Evolutionary conservation across 2,888 invertebrate genomes (phyloP), one percentile per base, ranked within the genome.

Genomic region (Miltochrista miniata): DNA sequence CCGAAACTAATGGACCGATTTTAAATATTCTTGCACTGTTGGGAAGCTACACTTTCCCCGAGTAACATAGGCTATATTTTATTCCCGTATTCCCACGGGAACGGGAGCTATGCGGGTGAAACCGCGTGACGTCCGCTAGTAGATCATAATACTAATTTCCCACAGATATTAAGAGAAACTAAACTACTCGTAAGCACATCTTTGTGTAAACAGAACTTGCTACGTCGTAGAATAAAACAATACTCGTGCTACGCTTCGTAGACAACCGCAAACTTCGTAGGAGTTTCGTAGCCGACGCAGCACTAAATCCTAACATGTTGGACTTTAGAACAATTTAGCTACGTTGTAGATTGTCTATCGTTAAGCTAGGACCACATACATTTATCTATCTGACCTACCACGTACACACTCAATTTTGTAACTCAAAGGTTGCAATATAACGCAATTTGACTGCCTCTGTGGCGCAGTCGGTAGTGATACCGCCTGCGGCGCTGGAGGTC

Each of bases 231-330:
- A 56, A 24, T 66, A 55, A 50, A 61, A 64, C 69, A 71, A 66
- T 61, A 70, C 24, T 46, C 33, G 48, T 52, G 63, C 70, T 70
- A 76, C 74, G 74, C 57, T 68, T 54, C 74, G 74, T 74, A 79
- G 71, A 64, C 52, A 47, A 61, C 65, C 59, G 56, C 64, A 68
- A 70, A 73, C 71, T 70, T 55, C 72, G 66, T 74, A 74, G 56
- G 70, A 75, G 68, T 74, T 75, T 68, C 71, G 79, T 74, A 72
- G 76, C 77, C 61, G 57, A 68, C 75, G 74, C 74, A 68, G 69
- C 69, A 63, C 68, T 76, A 70, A 76, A 74, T 74, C 67, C 66
- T 64, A 63, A 53, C 63, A 59, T 71, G 75, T 72, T 67, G 64
- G 63, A 68, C 65, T 76, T 72, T 68, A 62, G 59, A 72, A 72